Evolutionary conservation across 2,888 invertebrate species (phyloP), one percentile per base, ranked within the genome.

Genomic region (Trissolcus japonicus): DNA sequence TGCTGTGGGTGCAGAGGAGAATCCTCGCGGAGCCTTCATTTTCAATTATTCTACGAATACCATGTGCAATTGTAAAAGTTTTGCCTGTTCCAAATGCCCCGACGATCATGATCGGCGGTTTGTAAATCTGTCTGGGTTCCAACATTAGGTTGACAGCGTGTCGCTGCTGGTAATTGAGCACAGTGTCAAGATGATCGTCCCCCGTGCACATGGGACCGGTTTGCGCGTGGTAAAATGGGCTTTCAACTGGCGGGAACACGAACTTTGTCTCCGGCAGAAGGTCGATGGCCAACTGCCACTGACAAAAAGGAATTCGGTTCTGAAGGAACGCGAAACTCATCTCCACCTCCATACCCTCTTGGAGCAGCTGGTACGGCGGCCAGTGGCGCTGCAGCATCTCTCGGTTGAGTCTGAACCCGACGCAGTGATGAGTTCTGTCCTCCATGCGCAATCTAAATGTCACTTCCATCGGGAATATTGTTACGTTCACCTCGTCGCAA

Each of bases 11-110:
- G 86, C 96, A 96, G 62, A 96, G 93, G 77, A 96, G 90, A 62
- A 96, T 93, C 83, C 93, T 35, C 92, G 25, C 93, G 92, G 17
- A 92, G 91, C 0, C 92, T 90, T 94, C 93, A 0, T 94, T 94
- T 81, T 91, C 90, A 7, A 89, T 73, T 19, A 87, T 78, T 7
- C 86, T 79, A 16, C 81, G 80, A 2, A 88, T 55, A 2, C 89
- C 88, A 73, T 93, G 92, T 0, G 95, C 95, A 80, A 96, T 89
- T 0, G 96, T 95, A 84, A 94, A 95, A 0, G 96, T 96, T 86
- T 96, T 96, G 0, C 96, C 96, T 0, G 96, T 96, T n/a, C 96
- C 96, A 88, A 94, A 96, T 0, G 96, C 95, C 0, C 95, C 94
- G 60, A 95, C 93, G 6, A 95, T 91, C 55, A 95, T 88, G 73